A percentile compares a stretch with the other conserved stretches of the same genome.
Conservation (phyloP, 2,797 vertebrate genomes). For the Danio albolineatus region DNA sequence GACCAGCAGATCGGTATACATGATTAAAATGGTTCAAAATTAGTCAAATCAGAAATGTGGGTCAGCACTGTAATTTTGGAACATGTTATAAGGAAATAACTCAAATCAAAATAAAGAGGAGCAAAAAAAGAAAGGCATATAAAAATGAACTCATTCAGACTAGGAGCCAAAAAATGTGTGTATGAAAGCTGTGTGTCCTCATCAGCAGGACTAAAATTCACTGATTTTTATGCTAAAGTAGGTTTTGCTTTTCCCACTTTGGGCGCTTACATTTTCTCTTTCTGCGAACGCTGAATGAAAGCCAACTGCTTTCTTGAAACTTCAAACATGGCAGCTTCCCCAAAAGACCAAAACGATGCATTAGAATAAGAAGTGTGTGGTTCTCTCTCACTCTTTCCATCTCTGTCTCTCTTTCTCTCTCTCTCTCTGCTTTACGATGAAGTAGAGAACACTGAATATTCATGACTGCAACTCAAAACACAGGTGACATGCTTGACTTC, state of each 20-base stretch:
- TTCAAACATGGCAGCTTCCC: constrained; percentile 66
- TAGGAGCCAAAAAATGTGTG: constrained; percentile 2
- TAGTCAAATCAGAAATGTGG: constrained; percentile 38
- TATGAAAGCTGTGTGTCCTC: constrained; percentile 24
- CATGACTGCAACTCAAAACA: constrained; percentile 72
- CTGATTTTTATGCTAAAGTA: constrained; percentile 31
- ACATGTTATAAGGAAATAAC: constrained; percentile 19
- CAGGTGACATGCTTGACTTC: constrained; percentile 80
- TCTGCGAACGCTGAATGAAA: constrained; percentile 60
- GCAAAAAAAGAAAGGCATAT: neutral
- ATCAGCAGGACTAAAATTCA: constrained; percentile 23
- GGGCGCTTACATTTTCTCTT: constrained; percentile 45
- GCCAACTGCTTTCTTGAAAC: constrained; percentile 64
- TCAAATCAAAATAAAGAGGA: constrained; percentile 39
- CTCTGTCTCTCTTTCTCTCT: too few relatives aligned
- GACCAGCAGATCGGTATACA: neutral
- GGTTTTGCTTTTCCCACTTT: constrained; percentile 32
- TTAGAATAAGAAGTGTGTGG: constrained; percentile 30
- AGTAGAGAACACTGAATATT: constrained; percentile 78
- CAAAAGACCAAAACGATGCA: constrained; percentile 52
- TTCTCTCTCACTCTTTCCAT: constrained; percentile 50
- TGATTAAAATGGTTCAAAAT: constrained; percentile 43
- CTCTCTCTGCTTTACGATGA: constrained; percentile 68
- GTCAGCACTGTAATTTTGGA: constrained; percentile 27
- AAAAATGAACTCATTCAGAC: neutral